Evolutionary conservation across 1,140 invertebrate species (phyloP).

Genomic region (Physella acuta): DNA sequence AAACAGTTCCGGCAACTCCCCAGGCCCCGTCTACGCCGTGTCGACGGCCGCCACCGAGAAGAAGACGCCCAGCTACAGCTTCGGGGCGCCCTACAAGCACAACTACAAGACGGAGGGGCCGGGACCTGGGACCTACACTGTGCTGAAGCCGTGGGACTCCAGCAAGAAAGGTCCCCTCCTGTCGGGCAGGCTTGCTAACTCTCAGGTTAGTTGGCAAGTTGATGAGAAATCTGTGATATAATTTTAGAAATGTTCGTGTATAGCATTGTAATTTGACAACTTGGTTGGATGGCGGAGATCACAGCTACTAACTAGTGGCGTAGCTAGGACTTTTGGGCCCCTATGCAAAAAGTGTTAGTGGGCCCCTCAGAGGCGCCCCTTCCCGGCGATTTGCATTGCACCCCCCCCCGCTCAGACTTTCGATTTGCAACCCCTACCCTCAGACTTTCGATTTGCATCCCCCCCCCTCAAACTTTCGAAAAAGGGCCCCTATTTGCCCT

Average conservation of each 20-base stretch:
- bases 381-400: too few species aligned
- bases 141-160: slow-evolving; percentile 33
- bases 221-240: background rate
- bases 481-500: too few species aligned
- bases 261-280: too few species aligned
- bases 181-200: background rate
- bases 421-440: too few species aligned
- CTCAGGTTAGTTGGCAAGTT: background rate
- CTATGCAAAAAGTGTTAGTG: too few species aligned
- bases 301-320: too few species aligned
- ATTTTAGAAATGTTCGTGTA: background rate
- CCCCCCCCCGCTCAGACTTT: too few species aligned
- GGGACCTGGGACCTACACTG: slow-evolving; percentile 37
- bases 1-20: slow-evolving; percentile 16
- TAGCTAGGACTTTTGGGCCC: too few species aligned
- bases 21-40: slow-evolving; percentile 31
- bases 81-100: slow-evolving; percentile 29
- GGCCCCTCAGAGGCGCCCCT: too few species aligned
- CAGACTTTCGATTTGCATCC: too few species aligned
- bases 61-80: slow-evolving; percentile 34
- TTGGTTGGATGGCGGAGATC: too few species aligned
- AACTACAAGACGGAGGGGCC: slow-evolving; percentile 28
- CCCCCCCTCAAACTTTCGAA: too few species aligned
- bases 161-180: slow-evolving; percentile 18
- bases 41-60: slow-evolving; percentile 22